These are phyloP conservation scores for Nemurella pictetii DNA, from an alignment of 2,888 invertebrate genomes.

Conservation along the genomic window DNA sequence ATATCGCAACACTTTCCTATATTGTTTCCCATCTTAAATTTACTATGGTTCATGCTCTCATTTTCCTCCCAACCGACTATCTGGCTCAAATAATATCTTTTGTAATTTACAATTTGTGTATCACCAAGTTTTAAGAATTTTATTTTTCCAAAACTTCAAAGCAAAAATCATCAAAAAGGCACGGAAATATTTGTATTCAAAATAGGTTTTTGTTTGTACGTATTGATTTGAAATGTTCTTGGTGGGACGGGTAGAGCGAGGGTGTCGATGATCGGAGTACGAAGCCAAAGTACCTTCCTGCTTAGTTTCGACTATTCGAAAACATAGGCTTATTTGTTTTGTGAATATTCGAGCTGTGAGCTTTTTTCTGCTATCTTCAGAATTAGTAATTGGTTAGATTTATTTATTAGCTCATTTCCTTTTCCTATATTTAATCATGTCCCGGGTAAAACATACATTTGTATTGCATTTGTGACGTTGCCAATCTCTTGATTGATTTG, in stretches of 20 bases:
- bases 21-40: too few relatives aligned
- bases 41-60: too few relatives aligned
- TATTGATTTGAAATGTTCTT: background rate
- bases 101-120: too few relatives aligned
- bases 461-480: background rate
- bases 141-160: too few relatives aligned
- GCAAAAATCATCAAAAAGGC: too few relatives aligned
- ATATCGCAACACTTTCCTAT: too few relatives aligned
- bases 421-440: background rate
- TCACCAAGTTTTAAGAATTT: too few relatives aligned
- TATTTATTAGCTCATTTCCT: background rate
- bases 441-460: background rate
- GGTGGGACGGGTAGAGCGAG: background rate
- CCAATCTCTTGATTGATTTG: too few relatives aligned
- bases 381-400: background rate
- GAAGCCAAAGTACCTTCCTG: background rate
- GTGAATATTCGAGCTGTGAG: background rate
- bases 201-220: too few relatives aligned
- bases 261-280: background rate
- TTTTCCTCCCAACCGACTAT: too few relatives aligned
- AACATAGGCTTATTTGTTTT: background rate
- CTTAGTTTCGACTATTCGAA: background rate
- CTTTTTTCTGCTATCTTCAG: background rate
- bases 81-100: too few relatives aligned
- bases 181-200: too few relatives aligned